Percentiles rank a stretch among this genome's conserved stretches.
Evolutionary conservation across 2,888 invertebrate genomes (phyloP).

Genomic region (Agrochola litura): DNA sequence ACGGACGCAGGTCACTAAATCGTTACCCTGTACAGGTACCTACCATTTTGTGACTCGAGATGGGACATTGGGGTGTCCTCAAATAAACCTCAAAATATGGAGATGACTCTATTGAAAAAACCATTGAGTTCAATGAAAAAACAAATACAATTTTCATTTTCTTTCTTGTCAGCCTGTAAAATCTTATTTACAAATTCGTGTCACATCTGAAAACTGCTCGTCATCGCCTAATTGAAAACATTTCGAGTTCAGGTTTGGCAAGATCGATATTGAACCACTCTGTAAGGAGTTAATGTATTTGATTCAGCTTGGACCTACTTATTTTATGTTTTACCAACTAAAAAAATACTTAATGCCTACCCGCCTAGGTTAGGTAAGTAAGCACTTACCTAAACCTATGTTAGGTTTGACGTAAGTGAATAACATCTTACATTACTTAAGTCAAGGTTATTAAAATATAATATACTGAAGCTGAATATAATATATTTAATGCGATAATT

Average conservation of each 20-base stretch:
- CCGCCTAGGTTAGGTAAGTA: background rate
- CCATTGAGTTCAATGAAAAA: background rate
- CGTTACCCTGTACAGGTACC: background rate
- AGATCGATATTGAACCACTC: slow-evolving; percentile 27
- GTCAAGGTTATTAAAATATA: slow-evolving; percentile 49
- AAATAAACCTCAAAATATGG: background rate
- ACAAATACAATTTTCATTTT: slow-evolving; percentile 7
- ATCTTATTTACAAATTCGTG: slow-evolving; percentile 13
- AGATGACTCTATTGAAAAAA: background rate
- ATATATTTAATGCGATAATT: slow-evolving; percentile 28
- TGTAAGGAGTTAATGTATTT: slow-evolving; percentile 9
- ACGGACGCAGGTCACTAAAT: background rate
- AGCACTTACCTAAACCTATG: background rate
- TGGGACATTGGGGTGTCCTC: too few species aligned
- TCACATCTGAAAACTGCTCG: slow-evolving; percentile 31
- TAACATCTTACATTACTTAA: slow-evolving; percentile 32
- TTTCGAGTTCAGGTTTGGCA: slow-evolving; percentile 17
- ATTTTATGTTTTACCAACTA: background rate
- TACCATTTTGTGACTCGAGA: background rate
- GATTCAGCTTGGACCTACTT: background rate
- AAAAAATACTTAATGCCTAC: background rate
- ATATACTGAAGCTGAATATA: slow-evolving; percentile 37
- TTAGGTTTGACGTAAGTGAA: slow-evolving; percentile 24
- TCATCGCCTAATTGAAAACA: slow-evolving; percentile 49
- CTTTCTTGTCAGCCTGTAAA: slow-evolving; percentile 8